Conservation (phyloP, 2,113 vertebrate species). For the Eretmochelys imbricata region DNA sequence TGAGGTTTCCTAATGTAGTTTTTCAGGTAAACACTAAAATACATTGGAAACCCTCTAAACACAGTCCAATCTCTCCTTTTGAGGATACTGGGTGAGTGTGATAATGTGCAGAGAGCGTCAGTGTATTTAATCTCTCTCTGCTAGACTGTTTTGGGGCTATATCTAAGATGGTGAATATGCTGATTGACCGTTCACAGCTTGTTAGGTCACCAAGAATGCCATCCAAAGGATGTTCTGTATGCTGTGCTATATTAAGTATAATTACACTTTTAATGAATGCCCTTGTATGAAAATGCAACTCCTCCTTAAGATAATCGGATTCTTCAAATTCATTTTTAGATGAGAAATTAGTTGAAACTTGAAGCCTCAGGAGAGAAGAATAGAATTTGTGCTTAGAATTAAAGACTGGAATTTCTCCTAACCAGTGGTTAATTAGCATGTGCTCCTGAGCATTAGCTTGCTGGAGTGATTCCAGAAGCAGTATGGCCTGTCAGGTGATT, state of each 20-base stretch:
- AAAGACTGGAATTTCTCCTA: constrained; percentile 4
- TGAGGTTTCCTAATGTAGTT: not conserved
- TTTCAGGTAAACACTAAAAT: constrained; percentile 23
- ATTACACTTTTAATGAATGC: not conserved
- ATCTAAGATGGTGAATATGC: not conserved
- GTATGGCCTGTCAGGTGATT: constrained; percentile 50
- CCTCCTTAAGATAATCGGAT: not conserved
- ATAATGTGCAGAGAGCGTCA: not conserved
- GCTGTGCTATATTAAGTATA: not conserved
- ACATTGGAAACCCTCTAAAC: constrained; percentile 8
- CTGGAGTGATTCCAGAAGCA: not conserved
- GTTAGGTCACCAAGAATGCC: not conserved
- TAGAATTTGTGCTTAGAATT: not conserved
- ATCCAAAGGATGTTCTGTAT: not conserved
- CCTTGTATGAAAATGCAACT: not conserved
- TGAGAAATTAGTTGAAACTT: fast-evolving
- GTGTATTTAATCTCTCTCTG: too few relatives aligned
- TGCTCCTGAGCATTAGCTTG: constrained; percentile 42
- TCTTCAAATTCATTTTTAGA: not conserved
- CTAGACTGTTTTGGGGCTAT: not conserved
- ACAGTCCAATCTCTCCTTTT: not conserved
- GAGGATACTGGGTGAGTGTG: constrained; percentile 24
- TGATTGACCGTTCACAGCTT: not conserved
- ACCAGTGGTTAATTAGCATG: not conserved
- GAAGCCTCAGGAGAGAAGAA: not conserved